These are phyloP conservation scores for Hydractinia echinata DNA, from an alignment of 30 jellyfish, hydroid and myxozoan genomes.

Conservation along the genomic window DNA sequence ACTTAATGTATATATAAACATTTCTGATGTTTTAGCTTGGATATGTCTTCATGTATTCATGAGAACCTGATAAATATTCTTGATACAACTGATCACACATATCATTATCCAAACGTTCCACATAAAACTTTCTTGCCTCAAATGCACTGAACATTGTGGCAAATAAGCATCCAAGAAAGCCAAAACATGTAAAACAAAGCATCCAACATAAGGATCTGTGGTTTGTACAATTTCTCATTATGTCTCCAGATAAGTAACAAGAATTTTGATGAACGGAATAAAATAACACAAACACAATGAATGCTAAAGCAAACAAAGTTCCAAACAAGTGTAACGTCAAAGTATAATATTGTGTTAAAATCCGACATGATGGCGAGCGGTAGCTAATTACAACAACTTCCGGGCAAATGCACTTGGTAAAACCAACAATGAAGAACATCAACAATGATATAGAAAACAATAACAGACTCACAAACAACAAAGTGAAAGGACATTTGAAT, in stretches of 20 bases:
- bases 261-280: background rate
- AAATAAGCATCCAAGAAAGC: background rate
- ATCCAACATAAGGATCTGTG: conserved; percentile 8
- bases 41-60: background rate
- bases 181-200: background rate
- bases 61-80: background rate
- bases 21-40: background rate
- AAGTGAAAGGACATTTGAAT: conserved; percentile 9
- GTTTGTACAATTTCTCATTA: background rate
- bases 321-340: background rate
- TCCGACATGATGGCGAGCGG: background rate
- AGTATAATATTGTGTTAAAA: background rate
- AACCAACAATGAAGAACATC: background rate
- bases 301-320: background rate
- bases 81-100: conserved; percentile 5
- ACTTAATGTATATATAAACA: too few species aligned
- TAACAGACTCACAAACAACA: background rate
- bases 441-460: background rate
- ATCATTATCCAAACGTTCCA: conserved; percentile 5
- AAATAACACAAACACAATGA: background rate
- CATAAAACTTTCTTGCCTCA: conserved; percentile 10
- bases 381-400: background rate
- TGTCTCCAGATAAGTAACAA: conserved; percentile 6
- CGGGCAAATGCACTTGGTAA: background rate
- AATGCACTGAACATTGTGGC: conserved; percentile 16